phyloP scores from a whole-genome alignment of 23 tunicate genomes.

The Botrylloides violaceus region DNA sequence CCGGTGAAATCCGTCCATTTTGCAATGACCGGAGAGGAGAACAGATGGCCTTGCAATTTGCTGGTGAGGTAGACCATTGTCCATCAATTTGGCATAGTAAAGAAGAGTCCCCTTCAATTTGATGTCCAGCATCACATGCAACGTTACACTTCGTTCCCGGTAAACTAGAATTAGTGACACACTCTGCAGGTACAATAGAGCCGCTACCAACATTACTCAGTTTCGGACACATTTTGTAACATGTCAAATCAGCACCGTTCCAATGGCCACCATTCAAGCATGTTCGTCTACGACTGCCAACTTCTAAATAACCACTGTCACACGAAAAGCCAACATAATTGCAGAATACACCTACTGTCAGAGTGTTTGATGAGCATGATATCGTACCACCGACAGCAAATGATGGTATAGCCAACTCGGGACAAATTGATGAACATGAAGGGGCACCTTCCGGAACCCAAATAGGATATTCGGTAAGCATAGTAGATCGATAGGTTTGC shows the following conservation, averaged over 20 bases:
- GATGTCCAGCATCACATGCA: constrained; percentile 33
- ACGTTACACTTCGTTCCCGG: constrained; percentile 27
- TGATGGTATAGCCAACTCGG: background rate
- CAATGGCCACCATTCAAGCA: constrained; percentile 22
- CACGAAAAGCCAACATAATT: constrained; percentile 21
- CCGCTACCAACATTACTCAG: background rate
- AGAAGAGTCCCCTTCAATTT: background rate
- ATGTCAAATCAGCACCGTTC: constrained; percentile 13
- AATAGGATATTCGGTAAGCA: too few relatives aligned
- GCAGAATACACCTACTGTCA: constrained; percentile 17
- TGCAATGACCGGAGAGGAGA: constrained; percentile 14
- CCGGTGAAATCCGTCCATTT: constrained; percentile 23
- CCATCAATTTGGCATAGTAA: constrained; percentile 26
- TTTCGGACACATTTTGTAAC: constrained; percentile 26
- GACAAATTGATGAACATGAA: constrained; percentile 13
- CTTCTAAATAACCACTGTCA: background rate
- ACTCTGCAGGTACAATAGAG: constrained; percentile 8
- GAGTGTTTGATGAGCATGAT: background rate
- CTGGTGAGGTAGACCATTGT: constrained; percentile 8
- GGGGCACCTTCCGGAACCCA: constrained; percentile 9
- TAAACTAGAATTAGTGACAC: background rate
- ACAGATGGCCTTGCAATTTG: constrained; percentile 16
- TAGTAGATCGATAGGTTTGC: too few relatives aligned
- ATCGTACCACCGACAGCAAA: background rate
- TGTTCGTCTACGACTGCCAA: background rate